Evolutionary conservation across 2,797 vertebrate genomes (phyloP).

Genomic region (Clarias platycephalus): DNA sequence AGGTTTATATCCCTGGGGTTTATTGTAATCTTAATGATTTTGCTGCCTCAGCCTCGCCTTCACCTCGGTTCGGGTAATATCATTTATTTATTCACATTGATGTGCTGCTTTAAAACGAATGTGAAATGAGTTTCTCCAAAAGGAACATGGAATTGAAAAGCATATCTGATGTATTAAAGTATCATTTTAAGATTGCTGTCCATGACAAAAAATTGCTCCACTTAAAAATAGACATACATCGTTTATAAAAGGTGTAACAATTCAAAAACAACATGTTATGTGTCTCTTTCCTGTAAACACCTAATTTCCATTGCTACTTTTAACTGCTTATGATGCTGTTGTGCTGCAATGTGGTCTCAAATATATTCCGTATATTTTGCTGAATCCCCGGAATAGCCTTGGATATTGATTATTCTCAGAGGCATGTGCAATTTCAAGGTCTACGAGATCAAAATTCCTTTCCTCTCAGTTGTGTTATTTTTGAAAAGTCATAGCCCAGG

Average conservation of each 20-base stretch:
- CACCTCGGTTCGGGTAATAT: conserved; percentile 13
- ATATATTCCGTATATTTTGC: conserved; percentile 30
- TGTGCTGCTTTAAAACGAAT: conserved; percentile 15
- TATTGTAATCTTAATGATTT: conserved; percentile 31
- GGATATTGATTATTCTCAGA: conserved; percentile 35
- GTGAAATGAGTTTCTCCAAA: conserved; percentile 7
- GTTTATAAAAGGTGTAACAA: not conserved
- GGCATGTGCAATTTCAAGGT: conserved; percentile 24
- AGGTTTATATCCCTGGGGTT: conserved; percentile 11
- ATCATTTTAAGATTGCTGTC: not conserved
- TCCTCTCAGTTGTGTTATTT: conserved; percentile 12
- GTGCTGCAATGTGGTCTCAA: conserved; percentile 3
- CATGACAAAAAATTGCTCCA: not conserved
- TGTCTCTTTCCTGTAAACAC: not conserved
- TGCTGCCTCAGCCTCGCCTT: conserved; percentile 1
- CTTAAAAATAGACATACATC: not conserved
- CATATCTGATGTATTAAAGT: conserved; percentile 7
- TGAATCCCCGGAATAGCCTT: conserved; percentile 31
- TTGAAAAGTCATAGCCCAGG: not conserved
- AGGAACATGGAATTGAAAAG: not conserved
- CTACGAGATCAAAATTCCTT: conserved; percentile 20
- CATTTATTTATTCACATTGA: conserved; percentile 32
- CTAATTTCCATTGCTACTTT: not conserved
- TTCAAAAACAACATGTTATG: not conserved
- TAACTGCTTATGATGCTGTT: not conserved